These are phyloP conservation scores for Oenanthe melanoleuca DNA, from an alignment of 2,113 vertebrate genomes.

Conservation along the genomic window DNA sequence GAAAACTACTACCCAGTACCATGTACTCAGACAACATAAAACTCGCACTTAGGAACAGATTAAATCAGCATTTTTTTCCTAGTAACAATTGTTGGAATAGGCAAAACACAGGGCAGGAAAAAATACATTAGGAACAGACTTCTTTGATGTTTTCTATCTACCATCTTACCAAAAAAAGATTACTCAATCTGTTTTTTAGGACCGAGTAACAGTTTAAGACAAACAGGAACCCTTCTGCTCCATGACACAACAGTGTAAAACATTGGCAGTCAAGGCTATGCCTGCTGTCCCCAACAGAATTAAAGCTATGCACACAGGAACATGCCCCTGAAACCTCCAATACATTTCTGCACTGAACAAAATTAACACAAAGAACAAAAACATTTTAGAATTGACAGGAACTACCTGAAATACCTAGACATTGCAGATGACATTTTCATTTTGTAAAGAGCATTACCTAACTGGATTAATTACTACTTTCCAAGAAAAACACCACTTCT, in stretches of 20 bases:
- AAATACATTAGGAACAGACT: neutral
- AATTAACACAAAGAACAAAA: neutral
- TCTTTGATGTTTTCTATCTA: neutral
- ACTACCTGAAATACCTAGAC: neutral
- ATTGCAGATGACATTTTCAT: neutral
- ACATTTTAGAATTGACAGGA: neutral
- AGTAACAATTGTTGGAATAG: neutral
- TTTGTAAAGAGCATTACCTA: neutral
- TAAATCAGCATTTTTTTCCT: neutral
- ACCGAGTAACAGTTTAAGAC: neutral
- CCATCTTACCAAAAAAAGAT: neutral
- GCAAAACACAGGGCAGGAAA: neutral
- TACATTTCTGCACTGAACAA: neutral
- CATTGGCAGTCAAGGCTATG: neutral
- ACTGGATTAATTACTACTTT: neutral
- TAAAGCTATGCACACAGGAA: neutral
- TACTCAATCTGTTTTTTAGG: neutral
- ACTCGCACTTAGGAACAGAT: neutral
- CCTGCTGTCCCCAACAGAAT: neutral
- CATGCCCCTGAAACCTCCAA: neutral
- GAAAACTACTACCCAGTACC: neutral
- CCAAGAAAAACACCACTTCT: accelerated
- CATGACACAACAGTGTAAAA: neutral
- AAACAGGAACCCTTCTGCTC: neutral
- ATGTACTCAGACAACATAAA: neutral